phyloP scores from a whole-genome alignment of 2,113 vertebrate genomes.

The Archilochus colubris region DNA sequence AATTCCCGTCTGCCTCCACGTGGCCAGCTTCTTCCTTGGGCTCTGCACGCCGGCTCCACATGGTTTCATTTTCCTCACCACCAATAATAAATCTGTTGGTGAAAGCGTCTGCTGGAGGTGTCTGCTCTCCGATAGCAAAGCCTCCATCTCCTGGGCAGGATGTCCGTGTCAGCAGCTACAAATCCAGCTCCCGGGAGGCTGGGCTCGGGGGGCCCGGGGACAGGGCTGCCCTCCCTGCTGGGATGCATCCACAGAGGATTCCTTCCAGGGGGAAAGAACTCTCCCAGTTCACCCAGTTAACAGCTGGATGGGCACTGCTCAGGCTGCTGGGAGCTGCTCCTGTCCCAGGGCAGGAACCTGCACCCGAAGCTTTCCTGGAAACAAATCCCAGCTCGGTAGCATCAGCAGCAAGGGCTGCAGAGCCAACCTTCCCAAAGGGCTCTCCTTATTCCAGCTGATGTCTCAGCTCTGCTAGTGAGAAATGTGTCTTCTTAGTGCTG shows the following conservation, averaged over 20 bases:
- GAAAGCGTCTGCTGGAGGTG: slow-evolving; percentile 41
- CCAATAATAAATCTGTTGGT: slow-evolving; percentile 37
- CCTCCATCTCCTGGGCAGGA: slow-evolving; percentile 29
- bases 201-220: background rate
- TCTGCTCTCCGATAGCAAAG: background rate
- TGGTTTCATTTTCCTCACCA: slow-evolving; percentile 33
- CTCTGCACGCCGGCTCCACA: background rate
- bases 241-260: accelerated
- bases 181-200: background rate
- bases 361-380: background rate
- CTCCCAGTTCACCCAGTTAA: accelerated
- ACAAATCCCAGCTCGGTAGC: background rate
- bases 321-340: background rate
- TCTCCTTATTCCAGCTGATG: background rate
- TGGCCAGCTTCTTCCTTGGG: background rate
- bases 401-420: background rate
- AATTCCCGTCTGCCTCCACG: slow-evolving; percentile 49
- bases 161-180: slow-evolving; percentile 53
- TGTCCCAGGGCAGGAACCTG: accelerated
- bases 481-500: background rate
- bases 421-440: background rate
- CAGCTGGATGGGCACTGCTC: background rate
- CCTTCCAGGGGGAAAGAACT: background rate
- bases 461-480: background rate
- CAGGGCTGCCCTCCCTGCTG: background rate